phyloP scores from a whole-genome alignment of 2,797 vertebrate genomes.

The Emys orbicularis region DNA sequence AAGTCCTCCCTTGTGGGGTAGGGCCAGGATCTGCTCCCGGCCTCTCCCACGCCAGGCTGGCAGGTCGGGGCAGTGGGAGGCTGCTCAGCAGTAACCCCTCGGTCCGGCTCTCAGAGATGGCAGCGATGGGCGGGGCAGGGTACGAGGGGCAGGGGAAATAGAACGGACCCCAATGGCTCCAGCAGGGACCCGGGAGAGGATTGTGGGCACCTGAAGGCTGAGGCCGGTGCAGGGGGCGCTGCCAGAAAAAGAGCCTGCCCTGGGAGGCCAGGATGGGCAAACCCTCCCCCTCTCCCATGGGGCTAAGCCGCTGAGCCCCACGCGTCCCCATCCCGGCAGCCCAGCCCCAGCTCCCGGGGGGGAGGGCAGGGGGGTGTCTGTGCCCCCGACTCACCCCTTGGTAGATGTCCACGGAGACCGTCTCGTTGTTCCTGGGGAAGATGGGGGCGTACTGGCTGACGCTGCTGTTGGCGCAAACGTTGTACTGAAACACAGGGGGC shows the following conservation, averaged over 20 bases:
- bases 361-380: not conserved
- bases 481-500: slow-evolving; percentile 64
- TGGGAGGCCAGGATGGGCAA: not conserved
- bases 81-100: too few relatives aligned
- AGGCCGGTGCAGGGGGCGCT: not conserved
- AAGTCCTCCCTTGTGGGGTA: too few relatives aligned
- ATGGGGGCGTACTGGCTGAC: slow-evolving; percentile 70
- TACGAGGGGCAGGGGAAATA: too few relatives aligned
- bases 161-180: too few relatives aligned
- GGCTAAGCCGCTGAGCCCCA: accelerated
- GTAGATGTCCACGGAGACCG: slow-evolving; percentile 83
- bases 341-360: not conserved
- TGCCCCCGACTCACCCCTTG: slow-evolving; percentile 78
- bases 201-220: not conserved
- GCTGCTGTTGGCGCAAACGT: slow-evolving; percentile 80
- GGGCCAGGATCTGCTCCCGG: too few relatives aligned
- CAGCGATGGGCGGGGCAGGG: too few relatives aligned
- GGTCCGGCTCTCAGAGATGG: not conserved
- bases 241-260: not conserved
- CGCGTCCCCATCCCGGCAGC: not conserved
- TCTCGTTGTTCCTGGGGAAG: slow-evolving; percentile 77
- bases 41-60: not conserved
- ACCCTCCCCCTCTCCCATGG: not conserved
- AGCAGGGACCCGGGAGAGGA: too few relatives aligned
- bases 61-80: not conserved